These are phyloP conservation scores for Scelioninae gen. 2 DNA, from an alignment of 2,888 invertebrate species.

Conservation along the genomic window DNA sequence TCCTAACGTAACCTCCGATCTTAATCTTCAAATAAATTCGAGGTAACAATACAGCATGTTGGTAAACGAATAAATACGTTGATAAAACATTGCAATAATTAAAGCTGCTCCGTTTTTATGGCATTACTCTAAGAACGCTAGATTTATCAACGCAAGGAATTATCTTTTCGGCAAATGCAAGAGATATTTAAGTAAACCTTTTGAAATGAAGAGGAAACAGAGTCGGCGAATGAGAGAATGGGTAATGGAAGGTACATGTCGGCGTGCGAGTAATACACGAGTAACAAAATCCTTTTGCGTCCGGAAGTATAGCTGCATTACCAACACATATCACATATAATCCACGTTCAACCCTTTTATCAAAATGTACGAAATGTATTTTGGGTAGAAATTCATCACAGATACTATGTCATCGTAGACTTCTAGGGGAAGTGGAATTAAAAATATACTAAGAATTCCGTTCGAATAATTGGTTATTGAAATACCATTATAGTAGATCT, in stretches of 20 bases:
- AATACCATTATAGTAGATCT: not conserved
- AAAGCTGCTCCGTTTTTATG: not conserved
- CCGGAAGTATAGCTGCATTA: constrained; percentile 53
- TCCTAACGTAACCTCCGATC: too few relatives aligned
- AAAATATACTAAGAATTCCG: constrained; percentile 7
- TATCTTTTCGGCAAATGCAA: constrained; percentile 27
- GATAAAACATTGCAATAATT: not conserved
- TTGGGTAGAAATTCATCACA: constrained; percentile 43
- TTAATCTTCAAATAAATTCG: too few relatives aligned
- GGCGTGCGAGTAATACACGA: constrained; percentile 58
- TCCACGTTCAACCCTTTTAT: constrained; percentile 52
- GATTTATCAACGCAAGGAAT: constrained; percentile 12
- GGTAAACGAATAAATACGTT: too few relatives aligned
- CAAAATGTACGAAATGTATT: constrained; percentile 52
- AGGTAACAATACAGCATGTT: too few relatives aligned
- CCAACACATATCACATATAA: constrained; percentile 55
- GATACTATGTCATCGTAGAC: constrained; percentile 21
- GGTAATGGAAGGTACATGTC: constrained; percentile 64
- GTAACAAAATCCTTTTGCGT: constrained; percentile 56
- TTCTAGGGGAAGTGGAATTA: constrained; percentile 20
- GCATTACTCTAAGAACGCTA: not conserved
- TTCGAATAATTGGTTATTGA: not conserved
- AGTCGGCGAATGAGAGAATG: constrained; percentile 49
- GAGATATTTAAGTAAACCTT: constrained; percentile 53
- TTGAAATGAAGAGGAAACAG: constrained; percentile 55